Conservation (phyloP, 2,888 invertebrate species). For the Drosophila nigricruria region DNA sequence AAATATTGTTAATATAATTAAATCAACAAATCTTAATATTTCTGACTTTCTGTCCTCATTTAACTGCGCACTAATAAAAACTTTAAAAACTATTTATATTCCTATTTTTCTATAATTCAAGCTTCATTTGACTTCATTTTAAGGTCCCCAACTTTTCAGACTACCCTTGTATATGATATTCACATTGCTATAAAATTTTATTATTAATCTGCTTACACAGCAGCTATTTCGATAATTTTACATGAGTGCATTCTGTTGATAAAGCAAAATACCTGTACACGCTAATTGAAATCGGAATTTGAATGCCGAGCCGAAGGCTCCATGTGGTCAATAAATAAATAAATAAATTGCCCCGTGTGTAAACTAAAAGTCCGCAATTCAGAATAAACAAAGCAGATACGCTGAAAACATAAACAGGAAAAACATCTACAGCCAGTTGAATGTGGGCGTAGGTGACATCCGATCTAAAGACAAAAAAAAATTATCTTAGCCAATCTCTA, state of each 20-base stretch:
- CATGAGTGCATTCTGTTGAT: conserved; percentile 11
- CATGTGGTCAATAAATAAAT: conserved; percentile 43
- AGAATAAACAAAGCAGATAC: conserved; percentile 27
- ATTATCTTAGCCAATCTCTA: too few species aligned
- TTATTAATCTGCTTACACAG: not conserved
- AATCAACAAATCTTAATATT: not conserved
- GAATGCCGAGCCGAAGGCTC: conserved; percentile 13
- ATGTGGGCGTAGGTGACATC: conserved; percentile 19
- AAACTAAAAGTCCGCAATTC: conserved; percentile 15
- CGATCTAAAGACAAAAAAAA: not conserved
- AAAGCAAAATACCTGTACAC: conserved; percentile 23
- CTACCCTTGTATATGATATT: not conserved
- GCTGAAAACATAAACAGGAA: conserved; percentile 24
- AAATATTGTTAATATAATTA: not conserved
- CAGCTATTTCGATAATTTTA: conserved; percentile 10
- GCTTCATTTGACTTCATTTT: not conserved
- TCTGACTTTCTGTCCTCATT: too few species aligned
- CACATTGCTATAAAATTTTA: not conserved
- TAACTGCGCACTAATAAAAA: not conserved
- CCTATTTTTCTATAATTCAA: not conserved
- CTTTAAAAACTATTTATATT: not conserved
- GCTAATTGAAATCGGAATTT: conserved; percentile 33
- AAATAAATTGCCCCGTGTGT: conserved; percentile 45
- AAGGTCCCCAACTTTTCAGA: not conserved
- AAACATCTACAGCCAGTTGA: conserved; percentile 3